Evolutionary conservation across 1,140 invertebrate genomes (phyloP).

Genomic region (Anthonomus grandis): DNA sequence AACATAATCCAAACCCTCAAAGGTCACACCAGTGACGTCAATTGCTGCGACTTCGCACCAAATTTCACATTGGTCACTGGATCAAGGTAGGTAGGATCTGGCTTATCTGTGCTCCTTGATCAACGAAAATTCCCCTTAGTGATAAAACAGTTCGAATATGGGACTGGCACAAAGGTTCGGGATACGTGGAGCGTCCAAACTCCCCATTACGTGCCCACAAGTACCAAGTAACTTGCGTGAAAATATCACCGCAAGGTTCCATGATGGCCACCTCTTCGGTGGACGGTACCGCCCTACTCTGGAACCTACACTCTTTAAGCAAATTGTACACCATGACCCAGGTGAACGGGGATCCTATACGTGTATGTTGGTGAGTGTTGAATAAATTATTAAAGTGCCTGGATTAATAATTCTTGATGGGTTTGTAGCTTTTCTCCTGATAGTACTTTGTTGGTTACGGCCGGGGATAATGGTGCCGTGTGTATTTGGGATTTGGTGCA

Average conservation of each 20-base stretch:
- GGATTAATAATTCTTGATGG: conserved; percentile 1
- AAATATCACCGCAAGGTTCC: conserved; percentile 68
- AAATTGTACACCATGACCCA: conserved; percentile 63
- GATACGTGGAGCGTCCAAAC: conserved; percentile 54
- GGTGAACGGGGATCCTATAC: conserved; percentile 61
- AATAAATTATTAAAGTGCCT: not conserved
- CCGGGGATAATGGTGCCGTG: conserved; percentile 70
- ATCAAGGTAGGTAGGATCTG: conserved; percentile 55
- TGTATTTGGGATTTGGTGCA: conserved; percentile 71
- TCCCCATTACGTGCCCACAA: conserved; percentile 63
- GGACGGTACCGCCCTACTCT: conserved; percentile 69
- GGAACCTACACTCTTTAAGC: conserved; percentile 63
- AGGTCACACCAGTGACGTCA: conserved; percentile 64
- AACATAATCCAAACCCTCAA: conserved; percentile 54
- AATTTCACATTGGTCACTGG: conserved; percentile 59
- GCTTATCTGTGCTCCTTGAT: not conserved
- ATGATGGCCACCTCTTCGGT: conserved; percentile 69
- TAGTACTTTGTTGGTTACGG: conserved; percentile 63
- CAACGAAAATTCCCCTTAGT: too few species aligned
- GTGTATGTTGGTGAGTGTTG: conserved; percentile 55
- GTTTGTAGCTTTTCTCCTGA: conserved; percentile 61
- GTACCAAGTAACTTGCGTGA: conserved; percentile 63
- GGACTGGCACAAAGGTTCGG: conserved; percentile 57
- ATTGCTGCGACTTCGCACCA: conserved; percentile 59
- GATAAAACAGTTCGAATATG: conserved; percentile 64